Conservation (phyloP, 2,113 vertebrate genomes). For the Leuciscus idus region DNA sequence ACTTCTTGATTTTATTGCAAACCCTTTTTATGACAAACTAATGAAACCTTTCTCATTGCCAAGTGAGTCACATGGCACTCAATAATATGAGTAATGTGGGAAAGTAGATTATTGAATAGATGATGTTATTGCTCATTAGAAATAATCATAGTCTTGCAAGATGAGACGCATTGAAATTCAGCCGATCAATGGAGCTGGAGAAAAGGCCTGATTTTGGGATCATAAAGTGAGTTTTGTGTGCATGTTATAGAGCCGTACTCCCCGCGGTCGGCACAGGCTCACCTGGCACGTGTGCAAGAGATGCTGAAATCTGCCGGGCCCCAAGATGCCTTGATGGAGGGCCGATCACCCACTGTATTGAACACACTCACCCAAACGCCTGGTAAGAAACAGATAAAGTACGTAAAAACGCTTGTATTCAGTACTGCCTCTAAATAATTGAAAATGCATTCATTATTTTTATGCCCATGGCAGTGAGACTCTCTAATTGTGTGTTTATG, state of each 20-base stretch:
- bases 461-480: neutral
- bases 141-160: neutral
- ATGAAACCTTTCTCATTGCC: neutral
- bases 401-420: neutral
- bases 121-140: neutral
- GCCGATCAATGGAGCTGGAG: neutral
- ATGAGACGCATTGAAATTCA: neutral
- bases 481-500: neutral
- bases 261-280: constrained; percentile 70
- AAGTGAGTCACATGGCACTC: constrained; percentile 27
- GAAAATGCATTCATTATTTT: neutral
- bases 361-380: constrained; percentile 72
- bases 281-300: constrained; percentile 77
- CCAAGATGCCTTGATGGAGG: constrained; percentile 77
- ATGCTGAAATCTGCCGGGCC: constrained; percentile 74
- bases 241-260: constrained; percentile 77
- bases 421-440: neutral
- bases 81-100: constrained; percentile 27
- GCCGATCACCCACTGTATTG: constrained; percentile 76
- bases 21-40: neutral
- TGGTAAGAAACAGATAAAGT: constrained; percentile 56
- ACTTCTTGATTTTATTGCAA: neutral
- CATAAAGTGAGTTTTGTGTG: neutral
- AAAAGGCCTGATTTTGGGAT: neutral
- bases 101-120: neutral